phyloP scores from a whole-genome alignment of 2,113 vertebrate species.

The Ceyx cyanopectus region DNA sequence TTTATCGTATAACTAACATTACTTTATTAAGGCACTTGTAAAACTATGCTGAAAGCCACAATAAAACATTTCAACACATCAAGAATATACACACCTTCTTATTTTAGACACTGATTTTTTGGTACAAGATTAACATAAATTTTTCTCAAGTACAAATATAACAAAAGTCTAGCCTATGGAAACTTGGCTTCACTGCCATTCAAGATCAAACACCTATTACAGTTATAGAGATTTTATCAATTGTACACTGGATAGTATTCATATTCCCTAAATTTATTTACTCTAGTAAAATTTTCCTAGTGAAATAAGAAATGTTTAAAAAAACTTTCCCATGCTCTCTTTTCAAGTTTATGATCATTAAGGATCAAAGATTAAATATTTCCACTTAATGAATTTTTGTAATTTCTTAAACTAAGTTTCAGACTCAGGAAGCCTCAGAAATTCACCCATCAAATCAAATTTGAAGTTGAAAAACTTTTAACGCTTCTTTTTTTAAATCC shows the following conservation, averaged over 20 bases:
- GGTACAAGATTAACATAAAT: background rate
- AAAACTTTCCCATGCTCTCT: background rate
- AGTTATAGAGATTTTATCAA: background rate
- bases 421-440: background rate
- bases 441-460: background rate
- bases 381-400: background rate
- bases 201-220: background rate
- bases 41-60: background rate
- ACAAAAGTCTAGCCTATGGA: background rate
- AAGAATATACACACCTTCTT: background rate
- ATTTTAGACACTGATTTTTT: background rate
- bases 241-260: background rate
- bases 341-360: background rate
- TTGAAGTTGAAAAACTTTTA: background rate
- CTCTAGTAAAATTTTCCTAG: background rate
- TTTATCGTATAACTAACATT: background rate
- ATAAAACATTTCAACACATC: background rate
- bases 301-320: background rate
- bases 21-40: background rate
- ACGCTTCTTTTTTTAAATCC: background rate
- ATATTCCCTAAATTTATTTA: background rate
- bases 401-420: background rate
- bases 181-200: background rate
- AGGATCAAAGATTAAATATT: background rate
- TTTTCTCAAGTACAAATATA: background rate